A percentile compares a stretch with the other conserved stretches of the same genome.
phyloP scores from a whole-genome alignment of 1,140 invertebrate species.

The Psix sp. region DNA sequence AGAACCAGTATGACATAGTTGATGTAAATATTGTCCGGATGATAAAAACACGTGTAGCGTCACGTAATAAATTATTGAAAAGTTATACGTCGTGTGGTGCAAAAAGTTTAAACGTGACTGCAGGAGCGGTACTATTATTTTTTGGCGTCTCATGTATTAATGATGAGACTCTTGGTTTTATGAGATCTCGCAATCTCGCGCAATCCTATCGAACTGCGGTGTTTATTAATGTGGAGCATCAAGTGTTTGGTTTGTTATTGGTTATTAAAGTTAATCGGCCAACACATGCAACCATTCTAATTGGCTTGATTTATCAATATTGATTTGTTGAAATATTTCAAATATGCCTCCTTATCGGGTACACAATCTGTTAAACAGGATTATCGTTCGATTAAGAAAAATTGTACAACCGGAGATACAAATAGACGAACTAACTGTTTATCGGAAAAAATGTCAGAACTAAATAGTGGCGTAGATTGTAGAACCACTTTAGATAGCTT shows the following conservation, averaged over 20 bases:
- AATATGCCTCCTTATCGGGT: slow-evolving; percentile 16
- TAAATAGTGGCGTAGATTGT: slow-evolving; percentile 18
- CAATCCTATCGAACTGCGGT: slow-evolving; percentile 21
- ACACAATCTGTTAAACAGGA: slow-evolving; percentile 35
- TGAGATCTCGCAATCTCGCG: slow-evolving; percentile 37
- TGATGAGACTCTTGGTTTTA: slow-evolving; percentile 39
- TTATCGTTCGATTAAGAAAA: slow-evolving; percentile 33
- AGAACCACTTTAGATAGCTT: slow-evolving; percentile 45
- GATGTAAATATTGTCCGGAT: slow-evolving; percentile 55
- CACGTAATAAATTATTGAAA: slow-evolving; percentile 56
- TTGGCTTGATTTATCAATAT: slow-evolving; percentile 44
- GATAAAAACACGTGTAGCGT: slow-evolving; percentile 56
- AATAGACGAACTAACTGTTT: slow-evolving; percentile 22
- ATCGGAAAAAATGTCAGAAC: slow-evolving; percentile 38
- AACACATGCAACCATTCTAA: slow-evolving; percentile 9
- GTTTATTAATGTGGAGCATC: slow-evolving; percentile 31
- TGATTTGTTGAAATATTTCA: slow-evolving; percentile 32
- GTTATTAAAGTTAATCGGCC: slow-evolving; percentile 20
- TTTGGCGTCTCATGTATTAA: slow-evolving; percentile 46
- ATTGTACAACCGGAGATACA: slow-evolving; percentile 29
- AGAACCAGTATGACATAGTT: slow-evolving; percentile 55
- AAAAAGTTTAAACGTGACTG: slow-evolving; percentile 50
- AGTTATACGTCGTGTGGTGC: slow-evolving; percentile 37
- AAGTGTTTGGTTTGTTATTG: slow-evolving; percentile 21
- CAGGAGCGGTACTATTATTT: slow-evolving; percentile 25